These are phyloP conservation scores for Denticeps clupeoides DNA, from an alignment of 2,797 vertebrate species.

Conservation along the genomic window DNA sequence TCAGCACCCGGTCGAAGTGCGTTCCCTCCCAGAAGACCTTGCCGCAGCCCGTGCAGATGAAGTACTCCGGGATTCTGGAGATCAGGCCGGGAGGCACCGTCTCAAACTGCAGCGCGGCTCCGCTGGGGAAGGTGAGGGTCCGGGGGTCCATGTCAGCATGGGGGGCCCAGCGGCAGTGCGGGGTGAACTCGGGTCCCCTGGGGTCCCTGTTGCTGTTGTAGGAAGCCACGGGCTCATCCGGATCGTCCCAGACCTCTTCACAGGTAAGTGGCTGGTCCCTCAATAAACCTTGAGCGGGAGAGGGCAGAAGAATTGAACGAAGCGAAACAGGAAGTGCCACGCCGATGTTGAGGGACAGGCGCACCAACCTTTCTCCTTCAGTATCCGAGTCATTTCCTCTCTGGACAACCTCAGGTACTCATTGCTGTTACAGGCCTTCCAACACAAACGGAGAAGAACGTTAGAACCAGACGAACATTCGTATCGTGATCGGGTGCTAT, in stretches of 20 bases:
- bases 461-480: constrained; percentile 5
- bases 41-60: constrained; percentile 69
- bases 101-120: constrained; percentile 52
- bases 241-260: constrained; percentile 28
- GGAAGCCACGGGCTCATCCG: constrained; percentile 25
- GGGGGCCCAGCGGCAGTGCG: constrained; percentile 41
- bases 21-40: constrained; percentile 89
- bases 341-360: neutral
- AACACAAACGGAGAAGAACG: neutral
- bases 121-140: constrained; percentile 35
- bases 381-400: constrained; percentile 57
- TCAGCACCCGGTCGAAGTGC: constrained; percentile 58
- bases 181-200: constrained; percentile 37
- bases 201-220: constrained; percentile 21
- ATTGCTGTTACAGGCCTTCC: constrained; percentile 70
- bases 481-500: no score
- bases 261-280: constrained; percentile 32
- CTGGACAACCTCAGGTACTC: constrained; percentile 64
- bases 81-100: constrained; percentile 55
- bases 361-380: constrained; percentile 41
- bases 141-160: constrained; percentile 25
- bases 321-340: neutral
- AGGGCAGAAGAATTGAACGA: neutral
- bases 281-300: constrained; percentile 40
- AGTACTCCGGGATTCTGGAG: constrained; percentile 50